These are phyloP conservation scores for Protonemura montana DNA, from an alignment of 2,888 invertebrate species.

Conservation along the genomic window DNA sequence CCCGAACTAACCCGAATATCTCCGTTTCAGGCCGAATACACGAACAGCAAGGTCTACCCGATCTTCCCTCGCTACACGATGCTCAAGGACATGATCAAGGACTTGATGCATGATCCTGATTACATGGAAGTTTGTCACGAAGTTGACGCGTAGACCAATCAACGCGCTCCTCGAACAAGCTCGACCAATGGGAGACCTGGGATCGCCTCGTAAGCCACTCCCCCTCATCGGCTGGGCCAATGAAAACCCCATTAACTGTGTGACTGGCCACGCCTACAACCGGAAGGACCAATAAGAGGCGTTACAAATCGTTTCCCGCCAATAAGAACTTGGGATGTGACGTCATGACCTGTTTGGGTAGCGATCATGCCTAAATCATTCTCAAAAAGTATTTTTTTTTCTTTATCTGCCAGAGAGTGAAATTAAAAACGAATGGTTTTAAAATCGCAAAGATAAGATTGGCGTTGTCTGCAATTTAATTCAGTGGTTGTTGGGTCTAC, in stretches of 20 bases:
- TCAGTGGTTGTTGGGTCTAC: no score
- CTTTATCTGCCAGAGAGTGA: no score
- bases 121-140: conserved; percentile 97
- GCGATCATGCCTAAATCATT: no score
- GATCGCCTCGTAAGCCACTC: no score
- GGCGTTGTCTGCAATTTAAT: no score
- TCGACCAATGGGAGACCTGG: not conserved
- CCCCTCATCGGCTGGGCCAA: not conserved
- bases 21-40: conserved; percentile 87
- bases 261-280: not conserved
- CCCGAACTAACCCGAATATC: no score
- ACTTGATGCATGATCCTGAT: conserved; percentile 93
- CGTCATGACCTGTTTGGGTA: no score
- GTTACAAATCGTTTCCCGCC: no score
- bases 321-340: no score
- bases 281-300: not conserved
- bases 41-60: conserved; percentile 90
- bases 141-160: conserved; percentile 64
- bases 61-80: conserved; percentile 94
- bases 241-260: not conserved
- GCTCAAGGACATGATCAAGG: conserved; percentile 97
- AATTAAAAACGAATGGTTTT: no score
- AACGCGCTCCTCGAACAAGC: not conserved
- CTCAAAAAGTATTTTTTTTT: no score
- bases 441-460: no score